These are phyloP conservation scores for Lithophane ornitopus DNA, from an alignment of 2,888 invertebrate genomes.

Conservation along the genomic window DNA sequence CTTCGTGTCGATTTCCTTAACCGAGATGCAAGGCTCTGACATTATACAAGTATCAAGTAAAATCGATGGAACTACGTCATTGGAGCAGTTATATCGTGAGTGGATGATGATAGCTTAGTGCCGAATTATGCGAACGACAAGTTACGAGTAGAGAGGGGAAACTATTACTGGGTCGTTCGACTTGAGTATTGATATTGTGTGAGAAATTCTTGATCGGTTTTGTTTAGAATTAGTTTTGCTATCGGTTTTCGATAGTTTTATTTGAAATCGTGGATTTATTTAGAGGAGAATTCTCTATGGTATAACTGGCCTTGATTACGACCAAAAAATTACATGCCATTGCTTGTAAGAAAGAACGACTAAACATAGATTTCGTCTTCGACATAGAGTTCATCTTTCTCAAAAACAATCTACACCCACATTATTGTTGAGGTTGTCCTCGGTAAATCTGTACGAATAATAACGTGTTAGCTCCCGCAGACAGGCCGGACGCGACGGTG, in stretches of 20 bases:
- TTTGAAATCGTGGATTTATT: background rate
- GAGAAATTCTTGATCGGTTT: slow-evolving; percentile 11
- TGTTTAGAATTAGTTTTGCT: slow-evolving; percentile 11
- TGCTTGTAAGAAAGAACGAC: background rate
- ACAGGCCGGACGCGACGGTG: too few species aligned
- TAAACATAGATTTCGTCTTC: too few species aligned
- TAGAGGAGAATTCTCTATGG: too few species aligned
- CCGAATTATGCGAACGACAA: slow-evolving; percentile 60
- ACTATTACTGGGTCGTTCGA: slow-evolving; percentile 14
- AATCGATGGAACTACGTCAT: slow-evolving; percentile 40
- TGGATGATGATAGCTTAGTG: slow-evolving; percentile 56
- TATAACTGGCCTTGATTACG: background rate
- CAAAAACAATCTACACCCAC: background rate
- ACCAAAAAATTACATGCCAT: background rate
- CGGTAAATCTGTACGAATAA: background rate
- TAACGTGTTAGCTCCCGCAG: background rate
- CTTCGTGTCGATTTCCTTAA: background rate
- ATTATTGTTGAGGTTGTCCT: background rate
- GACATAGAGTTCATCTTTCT: too few species aligned
- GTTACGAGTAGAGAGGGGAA: slow-evolving; percentile 48
- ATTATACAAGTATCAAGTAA: slow-evolving; percentile 15
- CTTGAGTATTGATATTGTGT: slow-evolving; percentile 34
- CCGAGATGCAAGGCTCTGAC: slow-evolving; percentile 4
- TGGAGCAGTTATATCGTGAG: slow-evolving; percentile 44
- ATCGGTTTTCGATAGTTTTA: slow-evolving; percentile 10